Evolutionary conservation across 1,140 invertebrate species (phyloP).

Genomic region (Dryas iulia): DNA sequence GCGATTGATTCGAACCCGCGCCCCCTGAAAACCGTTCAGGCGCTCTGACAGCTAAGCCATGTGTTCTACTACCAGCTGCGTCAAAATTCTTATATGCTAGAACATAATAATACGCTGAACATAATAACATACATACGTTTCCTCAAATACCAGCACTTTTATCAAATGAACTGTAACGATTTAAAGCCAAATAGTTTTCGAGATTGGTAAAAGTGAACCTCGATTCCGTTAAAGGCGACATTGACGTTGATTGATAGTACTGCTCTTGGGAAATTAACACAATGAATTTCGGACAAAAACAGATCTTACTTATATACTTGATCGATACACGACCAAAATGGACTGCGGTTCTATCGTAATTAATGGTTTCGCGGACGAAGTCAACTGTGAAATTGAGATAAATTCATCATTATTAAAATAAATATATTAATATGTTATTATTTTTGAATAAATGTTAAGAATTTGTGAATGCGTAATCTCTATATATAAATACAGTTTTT

Average conservation of each 20-base stretch:
- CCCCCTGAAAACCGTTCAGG: too few species aligned
- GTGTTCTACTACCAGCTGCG: too few species aligned
- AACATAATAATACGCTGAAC: too few species aligned
- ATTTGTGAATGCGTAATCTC: too few species aligned
- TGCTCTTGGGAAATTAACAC: slow-evolving; percentile 41
- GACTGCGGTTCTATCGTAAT: slow-evolving; percentile 20
- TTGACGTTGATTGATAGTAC: slow-evolving; percentile 36
- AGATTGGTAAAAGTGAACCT: slow-evolving; percentile 27
- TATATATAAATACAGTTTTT: too few species aligned
- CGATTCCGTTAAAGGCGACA: slow-evolving; percentile 25
- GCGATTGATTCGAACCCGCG: too few species aligned
- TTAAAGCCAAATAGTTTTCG: slow-evolving; percentile 22
- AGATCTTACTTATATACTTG: slow-evolving; percentile 29
- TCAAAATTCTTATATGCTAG: too few species aligned
- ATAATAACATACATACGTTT: too few species aligned
- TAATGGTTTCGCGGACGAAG: slow-evolving; percentile 16
- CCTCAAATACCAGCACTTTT: neutral
- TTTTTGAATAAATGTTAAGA: too few species aligned
- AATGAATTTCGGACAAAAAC: slow-evolving; percentile 34
- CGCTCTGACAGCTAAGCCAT: too few species aligned
- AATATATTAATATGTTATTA: too few species aligned
- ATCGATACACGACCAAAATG: slow-evolving; percentile 30
- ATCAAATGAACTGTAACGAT: neutral
- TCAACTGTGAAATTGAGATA: slow-evolving; percentile 27
- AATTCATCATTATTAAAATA: slow-evolving; percentile 11